Evolutionary conservation across 1,140 invertebrate genomes (phyloP).

Genomic region (Melitaea cinxia): DNA sequence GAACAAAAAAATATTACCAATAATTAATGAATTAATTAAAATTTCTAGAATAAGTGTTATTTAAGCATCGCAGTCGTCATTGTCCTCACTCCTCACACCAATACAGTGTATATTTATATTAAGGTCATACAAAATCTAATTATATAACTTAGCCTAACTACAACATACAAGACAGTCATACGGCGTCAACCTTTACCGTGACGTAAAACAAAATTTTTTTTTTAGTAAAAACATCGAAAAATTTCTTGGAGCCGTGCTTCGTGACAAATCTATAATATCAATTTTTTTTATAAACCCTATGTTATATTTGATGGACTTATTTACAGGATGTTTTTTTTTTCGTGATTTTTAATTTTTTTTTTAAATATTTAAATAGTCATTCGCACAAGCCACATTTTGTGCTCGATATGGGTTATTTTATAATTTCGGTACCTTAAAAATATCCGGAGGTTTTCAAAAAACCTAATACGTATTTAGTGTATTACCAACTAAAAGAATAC

Average conservation of each 20-base stretch:
- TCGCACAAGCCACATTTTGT: slow-evolving; percentile 63
- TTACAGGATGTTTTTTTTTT: slow-evolving; percentile 37
- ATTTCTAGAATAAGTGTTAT: no score
- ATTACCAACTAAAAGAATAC: slow-evolving; percentile 42
- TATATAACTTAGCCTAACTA: slow-evolving; percentile 62
- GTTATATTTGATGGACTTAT: slow-evolving; percentile 36
- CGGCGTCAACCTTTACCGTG: background rate
- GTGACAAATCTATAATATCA: slow-evolving; percentile 3
- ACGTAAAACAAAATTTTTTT: slow-evolving; percentile 34
- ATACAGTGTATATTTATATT: slow-evolving; percentile 64
- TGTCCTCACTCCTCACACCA: background rate
- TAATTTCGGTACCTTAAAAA: slow-evolving; percentile 54
- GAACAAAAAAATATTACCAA: no score
- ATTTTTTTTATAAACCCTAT: slow-evolving; percentile 14
- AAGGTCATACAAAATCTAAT: slow-evolving; percentile 76
- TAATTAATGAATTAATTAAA: no score
- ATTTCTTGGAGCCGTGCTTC: slow-evolving; percentile 38
- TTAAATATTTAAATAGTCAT: slow-evolving; percentile 20
- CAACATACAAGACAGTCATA: slow-evolving; percentile 56
- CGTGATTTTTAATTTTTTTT: background rate
- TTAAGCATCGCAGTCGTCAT: slow-evolving; percentile 18
- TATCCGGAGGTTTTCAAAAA: slow-evolving; percentile 53
- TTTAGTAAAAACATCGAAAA: slow-evolving; percentile 64
- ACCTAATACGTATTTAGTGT: slow-evolving; percentile 35
- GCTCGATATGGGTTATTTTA: slow-evolving; percentile 56